phyloP scores from a whole-genome alignment of 1,140 invertebrate species.

The Drosophila ananassae region DNA sequence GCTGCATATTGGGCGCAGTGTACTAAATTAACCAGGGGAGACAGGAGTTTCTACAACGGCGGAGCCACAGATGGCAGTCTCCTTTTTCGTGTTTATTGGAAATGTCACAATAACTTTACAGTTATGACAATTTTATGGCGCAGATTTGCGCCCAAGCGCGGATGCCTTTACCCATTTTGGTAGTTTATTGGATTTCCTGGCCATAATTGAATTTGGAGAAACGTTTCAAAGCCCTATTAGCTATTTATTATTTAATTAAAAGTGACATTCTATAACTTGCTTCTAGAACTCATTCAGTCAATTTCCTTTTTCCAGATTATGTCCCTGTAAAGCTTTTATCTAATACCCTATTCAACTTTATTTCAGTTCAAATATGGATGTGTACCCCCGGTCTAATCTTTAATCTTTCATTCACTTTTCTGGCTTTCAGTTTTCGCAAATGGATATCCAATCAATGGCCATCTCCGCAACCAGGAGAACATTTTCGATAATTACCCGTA shows the following conservation, averaged over 20 bases:
- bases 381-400: slow-evolving; percentile 13
- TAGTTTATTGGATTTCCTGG: slow-evolving; percentile 27
- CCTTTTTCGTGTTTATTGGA: slow-evolving; percentile 50
- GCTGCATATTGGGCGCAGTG: slow-evolving; percentile 74
- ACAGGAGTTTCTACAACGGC: background rate
- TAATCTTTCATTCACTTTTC: slow-evolving; percentile 26
- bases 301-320: background rate
- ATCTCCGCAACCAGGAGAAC: slow-evolving; percentile 8
- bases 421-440: slow-evolving; percentile 5
- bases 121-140: slow-evolving; percentile 72
- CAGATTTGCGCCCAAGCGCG: slow-evolving; percentile 22
- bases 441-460: slow-evolving; percentile 40
- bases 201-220: slow-evolving; percentile 23
- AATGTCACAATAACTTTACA: slow-evolving; percentile 68
- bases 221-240: background rate
- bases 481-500: slow-evolving; percentile 71
- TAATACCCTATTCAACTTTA: slow-evolving; percentile 6
- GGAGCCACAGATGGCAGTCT: slow-evolving; percentile 52
- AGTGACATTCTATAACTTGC: background rate
- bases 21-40: slow-evolving; percentile 67
- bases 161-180: slow-evolving; percentile 10
- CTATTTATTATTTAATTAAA: background rate
- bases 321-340: background rate
- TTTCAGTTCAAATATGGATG: background rate
- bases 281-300: background rate